Conservation (phyloP, 2,888 invertebrate genomes). For the Sesia apiformis region DNA sequence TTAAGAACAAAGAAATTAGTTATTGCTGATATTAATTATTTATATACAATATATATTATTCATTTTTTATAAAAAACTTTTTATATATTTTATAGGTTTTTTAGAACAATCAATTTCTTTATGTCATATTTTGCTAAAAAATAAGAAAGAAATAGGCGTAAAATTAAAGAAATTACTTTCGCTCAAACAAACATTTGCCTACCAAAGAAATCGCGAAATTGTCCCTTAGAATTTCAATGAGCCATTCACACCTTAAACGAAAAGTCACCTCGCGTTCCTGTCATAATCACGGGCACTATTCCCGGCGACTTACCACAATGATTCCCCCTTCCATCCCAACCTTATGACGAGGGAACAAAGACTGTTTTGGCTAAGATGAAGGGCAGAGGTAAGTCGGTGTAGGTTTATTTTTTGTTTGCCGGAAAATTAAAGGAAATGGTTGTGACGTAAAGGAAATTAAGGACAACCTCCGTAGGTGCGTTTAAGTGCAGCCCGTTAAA, state of each 20-base stretch:
- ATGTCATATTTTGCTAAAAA: no score
- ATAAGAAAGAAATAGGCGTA: no score
- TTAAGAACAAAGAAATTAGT: no score
- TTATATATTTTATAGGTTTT: no score
- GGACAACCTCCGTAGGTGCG: background rate
- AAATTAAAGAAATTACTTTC: no score
- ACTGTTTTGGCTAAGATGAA: slow-evolving; percentile 3
- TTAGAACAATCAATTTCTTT: no score
- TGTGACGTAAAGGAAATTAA: slow-evolving; percentile 27
- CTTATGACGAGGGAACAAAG: slow-evolving; percentile 8
- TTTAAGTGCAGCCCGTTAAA: background rate
- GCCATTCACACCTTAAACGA: slow-evolving; percentile 25
- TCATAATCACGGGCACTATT: slow-evolving; percentile 22
- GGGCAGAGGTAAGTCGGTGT: background rate
- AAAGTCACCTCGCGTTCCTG: slow-evolving; percentile 22
- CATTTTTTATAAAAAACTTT: no score
- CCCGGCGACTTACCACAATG: slow-evolving; percentile 6
- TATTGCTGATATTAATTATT: no score
- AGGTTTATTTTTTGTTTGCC: slow-evolving; percentile 27
- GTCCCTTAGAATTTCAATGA: slow-evolving; percentile 20
- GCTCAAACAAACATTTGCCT: no score
- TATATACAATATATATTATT: no score
- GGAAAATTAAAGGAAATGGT: slow-evolving; percentile 24
- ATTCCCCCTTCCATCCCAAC: background rate
- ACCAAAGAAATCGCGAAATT: background rate